These are phyloP conservation scores for Branchinecta lynchi DNA, from an alignment of 1,140 invertebrate species.

Conservation along the genomic window DNA sequence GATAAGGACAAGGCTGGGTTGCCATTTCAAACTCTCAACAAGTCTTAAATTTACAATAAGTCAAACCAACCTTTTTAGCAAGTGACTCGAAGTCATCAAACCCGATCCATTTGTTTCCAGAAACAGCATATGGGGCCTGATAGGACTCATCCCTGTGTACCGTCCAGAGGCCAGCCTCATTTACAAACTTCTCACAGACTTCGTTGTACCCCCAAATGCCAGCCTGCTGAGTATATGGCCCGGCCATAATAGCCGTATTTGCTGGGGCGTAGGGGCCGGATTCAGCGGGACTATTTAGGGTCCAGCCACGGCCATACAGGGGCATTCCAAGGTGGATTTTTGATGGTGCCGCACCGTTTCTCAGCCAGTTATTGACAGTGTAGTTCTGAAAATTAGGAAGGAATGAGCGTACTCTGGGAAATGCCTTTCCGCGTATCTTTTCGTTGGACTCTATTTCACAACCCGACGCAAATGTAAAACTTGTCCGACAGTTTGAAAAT, in stretches of 20 bases:
- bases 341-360: conserved; percentile 36
- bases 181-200: conserved; percentile 27
- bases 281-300: conserved; percentile 33
- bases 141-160: conserved; percentile 30
- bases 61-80: conserved; percentile 29
- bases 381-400: conserved; percentile 22
- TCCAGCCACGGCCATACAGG: conserved; percentile 49
- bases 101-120: conserved; percentile 35
- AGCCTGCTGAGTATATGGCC: conserved; percentile 48
- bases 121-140: conserved; percentile 33
- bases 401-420: too few species aligned
- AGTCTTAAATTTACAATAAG: too few species aligned
- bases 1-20: too few species aligned
- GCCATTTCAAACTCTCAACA: too few species aligned
- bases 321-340: conserved; percentile 51
- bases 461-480: too few species aligned
- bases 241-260: conserved; percentile 40
- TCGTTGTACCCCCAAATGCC: conserved; percentile 66
- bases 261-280: conserved; percentile 37
- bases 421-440: too few species aligned
- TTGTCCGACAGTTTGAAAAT: too few species aligned
- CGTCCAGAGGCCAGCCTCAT: conserved; percentile 24
- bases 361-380: conserved; percentile 33
- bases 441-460: too few species aligned
- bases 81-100: conserved; percentile 33